A percentile compares a stretch with the other conserved stretches of the same genome.
Evolutionary conservation across 2,888 invertebrate genomes (phyloP).

Genomic region (Agrotis puta): DNA sequence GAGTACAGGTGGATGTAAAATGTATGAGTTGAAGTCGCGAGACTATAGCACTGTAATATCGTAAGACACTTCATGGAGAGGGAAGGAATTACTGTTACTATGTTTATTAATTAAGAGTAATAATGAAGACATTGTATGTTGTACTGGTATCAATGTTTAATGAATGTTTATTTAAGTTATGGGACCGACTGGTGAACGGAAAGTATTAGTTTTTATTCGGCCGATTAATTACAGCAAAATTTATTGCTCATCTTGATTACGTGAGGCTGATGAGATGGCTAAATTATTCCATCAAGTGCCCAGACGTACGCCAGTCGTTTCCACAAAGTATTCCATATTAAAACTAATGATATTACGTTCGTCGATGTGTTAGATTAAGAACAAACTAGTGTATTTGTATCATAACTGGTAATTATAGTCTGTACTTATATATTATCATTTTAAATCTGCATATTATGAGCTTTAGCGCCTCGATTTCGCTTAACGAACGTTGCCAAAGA

Average conservation of each 20-base stretch:
- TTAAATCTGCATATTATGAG: conserved; percentile 60
- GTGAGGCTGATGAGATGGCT: neutral
- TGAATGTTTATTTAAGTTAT: conserved; percentile 71
- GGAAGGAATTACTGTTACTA: conserved; percentile 42
- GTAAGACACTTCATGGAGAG: conserved; percentile 35
- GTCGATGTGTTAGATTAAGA: conserved; percentile 79
- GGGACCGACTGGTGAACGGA: conserved; percentile 52
- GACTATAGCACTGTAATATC: conserved; percentile 30
- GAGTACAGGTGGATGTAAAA: conserved; percentile 14
- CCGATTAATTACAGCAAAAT: neutral
- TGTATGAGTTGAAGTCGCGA: conserved; percentile 42
- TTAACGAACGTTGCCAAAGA: conserved; percentile 75
- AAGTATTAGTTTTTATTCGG: neutral
- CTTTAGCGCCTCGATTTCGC: conserved; percentile 67
- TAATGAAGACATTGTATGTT: conserved; percentile 78
- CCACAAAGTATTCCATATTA: conserved; percentile 73
- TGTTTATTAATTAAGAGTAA: conserved; percentile 61
- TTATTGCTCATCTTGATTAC: neutral
- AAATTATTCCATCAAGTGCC: neutral
- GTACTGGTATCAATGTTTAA: conserved; percentile 72
- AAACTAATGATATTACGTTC: conserved; percentile 69
- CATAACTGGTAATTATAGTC: conserved; percentile 65
- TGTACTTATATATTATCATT: conserved; percentile 51
- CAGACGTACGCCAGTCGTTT: conserved; percentile 55
- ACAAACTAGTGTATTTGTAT: conserved; percentile 67